Evolutionary conservation across 2,888 invertebrate species (phyloP).

Genomic region (Periphyllus acericola): DNA sequence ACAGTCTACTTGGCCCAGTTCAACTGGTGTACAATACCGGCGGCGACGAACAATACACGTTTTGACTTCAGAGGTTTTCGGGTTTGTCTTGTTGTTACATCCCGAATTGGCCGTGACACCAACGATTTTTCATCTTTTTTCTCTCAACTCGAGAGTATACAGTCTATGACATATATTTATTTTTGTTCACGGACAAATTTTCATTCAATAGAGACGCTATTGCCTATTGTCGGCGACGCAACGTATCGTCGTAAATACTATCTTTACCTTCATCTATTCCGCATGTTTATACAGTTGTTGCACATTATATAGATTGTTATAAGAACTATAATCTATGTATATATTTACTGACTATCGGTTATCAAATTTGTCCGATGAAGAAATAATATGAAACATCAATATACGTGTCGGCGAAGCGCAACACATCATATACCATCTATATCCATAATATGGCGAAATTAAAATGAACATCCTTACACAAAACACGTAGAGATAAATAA

Average conservation of each 20-base stretch:
- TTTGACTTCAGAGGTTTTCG: slow-evolving; percentile 36
- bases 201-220: neutral
- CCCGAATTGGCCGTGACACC: slow-evolving; percentile 56
- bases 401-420: neutral
- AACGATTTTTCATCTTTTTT: slow-evolving; percentile 22
- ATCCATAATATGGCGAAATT: neutral
- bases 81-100: slow-evolving; percentile 42
- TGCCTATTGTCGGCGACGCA: slow-evolving; percentile 18
- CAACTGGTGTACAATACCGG: slow-evolving; percentile 51
- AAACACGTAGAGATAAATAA: neutral
- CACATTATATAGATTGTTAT: neutral
- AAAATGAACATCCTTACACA: neutral
- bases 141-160: neutral
- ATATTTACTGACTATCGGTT: neutral
- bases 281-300: neutral
- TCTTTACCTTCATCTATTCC: neutral
- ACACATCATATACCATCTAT: neutral
- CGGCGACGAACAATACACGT: slow-evolving; percentile 48
- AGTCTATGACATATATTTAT: slow-evolving; percentile 36
- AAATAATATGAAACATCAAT: neutral
- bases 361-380: slow-evolving; percentile 1
- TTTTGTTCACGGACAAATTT: slow-evolving; percentile 31
- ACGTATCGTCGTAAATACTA: slow-evolving; percentile 20
- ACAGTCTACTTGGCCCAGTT: slow-evolving; percentile 54
- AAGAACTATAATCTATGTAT: neutral